Conservation (phyloP, 2,113 vertebrate genomes). For the Aspiorhynchus laticeps region DNA sequence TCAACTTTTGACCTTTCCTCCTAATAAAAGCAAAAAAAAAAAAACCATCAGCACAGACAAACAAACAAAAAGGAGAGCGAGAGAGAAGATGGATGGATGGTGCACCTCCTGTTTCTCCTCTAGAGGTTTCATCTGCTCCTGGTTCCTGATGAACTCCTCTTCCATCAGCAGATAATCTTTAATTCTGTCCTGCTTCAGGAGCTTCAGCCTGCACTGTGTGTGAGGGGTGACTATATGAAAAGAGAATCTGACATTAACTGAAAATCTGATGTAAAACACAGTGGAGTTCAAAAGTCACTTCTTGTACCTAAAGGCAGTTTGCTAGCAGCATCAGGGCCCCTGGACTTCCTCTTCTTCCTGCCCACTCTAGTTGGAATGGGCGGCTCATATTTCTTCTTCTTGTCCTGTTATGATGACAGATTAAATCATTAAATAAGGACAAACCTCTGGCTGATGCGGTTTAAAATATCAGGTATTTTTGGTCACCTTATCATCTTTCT, state of each 20-base stretch:
- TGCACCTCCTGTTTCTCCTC: constrained; percentile 97
- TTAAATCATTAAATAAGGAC: background rate
- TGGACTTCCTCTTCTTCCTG: constrained; percentile 97
- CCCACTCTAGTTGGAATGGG: constrained; percentile 98
- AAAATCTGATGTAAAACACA: background rate
- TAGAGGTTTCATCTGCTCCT: constrained; percentile 97
- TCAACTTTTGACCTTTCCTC: constrained; percentile 98
- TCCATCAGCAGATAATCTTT: constrained; percentile 98
- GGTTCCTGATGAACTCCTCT: constrained; percentile 97
- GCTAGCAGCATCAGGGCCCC: constrained; percentile 96
- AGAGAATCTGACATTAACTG: background rate
- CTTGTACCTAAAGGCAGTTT: constrained; percentile 89
- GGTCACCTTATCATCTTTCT: constrained; percentile 96
- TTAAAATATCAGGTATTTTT: background rate
- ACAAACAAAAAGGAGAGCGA: background rate
- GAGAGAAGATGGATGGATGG: background rate
- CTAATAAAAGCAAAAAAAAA: constrained; percentile 63
- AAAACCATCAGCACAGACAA: background rate
- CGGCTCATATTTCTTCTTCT: constrained; percentile 98
- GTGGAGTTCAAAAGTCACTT: background rate
- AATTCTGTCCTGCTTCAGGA: constrained; percentile 92
- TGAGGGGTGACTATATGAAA: constrained; percentile 87
- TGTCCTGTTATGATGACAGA: constrained; percentile 79
- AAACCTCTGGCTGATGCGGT: background rate
- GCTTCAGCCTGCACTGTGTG: constrained; percentile 92